phyloP scores from a whole-genome alignment of 2,797 vertebrate genomes.

The Anas bernieri region DNA sequence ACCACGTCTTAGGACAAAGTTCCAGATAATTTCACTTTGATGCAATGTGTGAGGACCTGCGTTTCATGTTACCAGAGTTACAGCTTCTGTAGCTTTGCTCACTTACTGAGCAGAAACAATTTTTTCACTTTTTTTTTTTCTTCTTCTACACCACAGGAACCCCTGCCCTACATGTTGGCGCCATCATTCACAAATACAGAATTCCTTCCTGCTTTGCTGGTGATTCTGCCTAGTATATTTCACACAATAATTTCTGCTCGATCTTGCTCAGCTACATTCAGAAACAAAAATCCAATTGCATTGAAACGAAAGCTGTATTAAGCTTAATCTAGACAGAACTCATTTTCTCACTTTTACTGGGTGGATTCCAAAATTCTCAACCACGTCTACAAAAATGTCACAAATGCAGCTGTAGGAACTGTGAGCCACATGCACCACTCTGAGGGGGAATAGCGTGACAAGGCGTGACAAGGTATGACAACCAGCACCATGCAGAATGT shows the following conservation, averaged over 20 bases:
- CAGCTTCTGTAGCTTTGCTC: background rate
- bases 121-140: background rate
- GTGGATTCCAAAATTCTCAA: background rate
- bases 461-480: background rate
- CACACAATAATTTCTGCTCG: background rate
- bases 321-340: background rate
- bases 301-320: background rate
- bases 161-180: background rate
- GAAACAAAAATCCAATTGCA: background rate
- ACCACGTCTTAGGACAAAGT: background rate
- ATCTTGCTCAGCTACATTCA: background rate
- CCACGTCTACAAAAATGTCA: accelerated
- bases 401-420: background rate
- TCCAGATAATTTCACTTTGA: background rate
- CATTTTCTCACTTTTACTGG: background rate
- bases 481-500: background rate
- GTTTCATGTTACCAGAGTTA: background rate
- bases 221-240: accelerated
- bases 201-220: background rate
- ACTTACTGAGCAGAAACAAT: background rate
- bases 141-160: background rate
- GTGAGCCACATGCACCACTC: accelerated
- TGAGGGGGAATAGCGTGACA: background rate
- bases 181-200: background rate
- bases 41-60: background rate